Evolutionary conservation across 2,113 vertebrate species (phyloP), one percentile per base, ranked within the genome.

Genomic region (Cephalopterus ornatus): DNA sequence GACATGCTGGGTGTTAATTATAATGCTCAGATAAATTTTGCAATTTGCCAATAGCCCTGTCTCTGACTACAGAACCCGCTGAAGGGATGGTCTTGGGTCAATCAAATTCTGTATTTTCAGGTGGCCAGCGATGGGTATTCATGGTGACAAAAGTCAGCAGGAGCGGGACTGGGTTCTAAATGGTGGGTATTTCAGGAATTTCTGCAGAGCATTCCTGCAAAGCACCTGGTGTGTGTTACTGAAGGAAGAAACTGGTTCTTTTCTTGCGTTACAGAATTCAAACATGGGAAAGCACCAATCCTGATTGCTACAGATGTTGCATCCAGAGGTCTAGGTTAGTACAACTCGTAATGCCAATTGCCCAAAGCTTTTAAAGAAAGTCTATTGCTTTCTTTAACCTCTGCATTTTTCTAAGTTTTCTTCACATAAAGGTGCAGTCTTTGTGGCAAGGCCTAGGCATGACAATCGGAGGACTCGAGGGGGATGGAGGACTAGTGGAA

Each of bases 381-480:
- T 99, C 98, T 98, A 98, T 99, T 99, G 99, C 99, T 99, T 99
- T 99, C 99, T 99, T 99, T 99, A 99, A 99, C 99, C 98, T 99
- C 98, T 99, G 98, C 98, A 98, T 99, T 99, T 98, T 98, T 99
- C 99, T 99, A 98, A 99, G 99, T 99, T 99, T 99, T 98, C 99
- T 99, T 99, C 99, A 99, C 99, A 99, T 99, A 99, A 99, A 99
- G 99, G 99, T 99, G 99, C 98, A 99, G 99, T 99, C 99, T 99
- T 99, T 99, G 99, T 99, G 99, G 99, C 99, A 99, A 99, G 99
- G 99, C 98, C 99, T 99, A 99, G 99, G 99, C 99, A 99, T 99
- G 99, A 99, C 99, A 99, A 98, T 99, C 98, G 99, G 99, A 99
- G 99, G 99, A 99, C 99, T 99, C 99, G 99, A 99, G 99, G 99